Percentiles rank a stretch among this genome's conserved stretches.
These are phyloP conservation scores for Acleris emargana DNA, from an alignment of 2,888 invertebrate species.

Conservation along the genomic window DNA sequence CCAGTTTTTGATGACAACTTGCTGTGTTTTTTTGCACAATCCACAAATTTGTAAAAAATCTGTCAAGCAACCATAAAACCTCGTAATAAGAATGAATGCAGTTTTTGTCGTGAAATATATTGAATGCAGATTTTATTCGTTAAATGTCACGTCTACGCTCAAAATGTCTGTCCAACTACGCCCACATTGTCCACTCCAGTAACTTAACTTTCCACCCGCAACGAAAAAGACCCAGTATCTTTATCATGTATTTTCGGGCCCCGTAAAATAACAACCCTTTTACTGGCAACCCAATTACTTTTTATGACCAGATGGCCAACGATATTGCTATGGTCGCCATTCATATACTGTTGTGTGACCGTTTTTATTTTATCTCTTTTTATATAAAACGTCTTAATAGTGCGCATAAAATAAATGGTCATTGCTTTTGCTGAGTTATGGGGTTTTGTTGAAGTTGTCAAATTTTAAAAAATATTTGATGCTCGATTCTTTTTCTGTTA, in stretches of 20 bases:
- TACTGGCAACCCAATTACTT: slow-evolving; percentile 81
- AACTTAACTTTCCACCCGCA: slow-evolving; percentile 39
- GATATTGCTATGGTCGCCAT: slow-evolving; percentile 69
- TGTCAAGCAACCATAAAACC: too few species aligned
- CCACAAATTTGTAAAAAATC: too few species aligned
- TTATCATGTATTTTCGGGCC: slow-evolving; percentile 74
- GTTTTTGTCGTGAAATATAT: too few species aligned
- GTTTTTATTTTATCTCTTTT: slow-evolving; percentile 43
- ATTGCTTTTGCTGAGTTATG: slow-evolving; percentile 43
- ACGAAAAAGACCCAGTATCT: slow-evolving; percentile 65
- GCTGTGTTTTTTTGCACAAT: too few species aligned
- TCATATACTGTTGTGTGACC: slow-evolving; percentile 54
- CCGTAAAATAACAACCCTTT: slow-evolving; percentile 80
- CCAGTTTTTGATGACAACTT: too few species aligned
- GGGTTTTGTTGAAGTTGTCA: slow-evolving; percentile 4
- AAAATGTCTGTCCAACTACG: not conserved
- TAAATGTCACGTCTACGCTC: not conserved
- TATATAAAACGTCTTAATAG: slow-evolving; percentile 41
- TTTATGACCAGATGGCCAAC: slow-evolving; percentile 76
- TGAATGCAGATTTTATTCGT: not conserved
- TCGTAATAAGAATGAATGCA: not conserved
- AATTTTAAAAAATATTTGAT: not conserved
- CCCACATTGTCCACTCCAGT: slow-evolving; percentile 45
- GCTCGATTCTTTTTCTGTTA: too few species aligned
- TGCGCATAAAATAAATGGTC: slow-evolving; percentile 55